A percentile compares a stretch with the other conserved stretches of the same genome.
Evolutionary conservation across 2,113 vertebrate genomes (phyloP).

Genomic region (Hippolais icterina): DNA sequence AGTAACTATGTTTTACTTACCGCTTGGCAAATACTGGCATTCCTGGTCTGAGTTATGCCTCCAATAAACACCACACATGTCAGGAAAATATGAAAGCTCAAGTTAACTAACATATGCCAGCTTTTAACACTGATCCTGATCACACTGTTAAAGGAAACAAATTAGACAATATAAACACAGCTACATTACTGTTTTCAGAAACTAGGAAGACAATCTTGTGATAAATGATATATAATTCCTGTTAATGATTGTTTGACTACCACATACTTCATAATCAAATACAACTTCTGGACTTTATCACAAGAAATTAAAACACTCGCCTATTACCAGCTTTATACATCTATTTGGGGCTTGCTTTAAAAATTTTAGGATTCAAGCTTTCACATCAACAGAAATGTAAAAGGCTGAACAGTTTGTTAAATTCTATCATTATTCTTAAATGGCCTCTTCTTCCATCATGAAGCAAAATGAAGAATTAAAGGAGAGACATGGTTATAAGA

Average conservation of each 20-base stretch:
- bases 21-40: constrained; percentile 90
- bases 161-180: neutral
- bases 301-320: neutral
- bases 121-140: constrained; percentile 92
- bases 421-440: neutral
- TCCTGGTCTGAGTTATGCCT: constrained; percentile 89
- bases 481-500: neutral
- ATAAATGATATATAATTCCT: neutral
- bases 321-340: neutral
- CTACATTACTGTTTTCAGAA: neutral
- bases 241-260: neutral
- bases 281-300: neutral
- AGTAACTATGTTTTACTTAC: constrained; percentile 76
- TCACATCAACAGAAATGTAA: neutral
- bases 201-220: neutral
- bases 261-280: neutral
- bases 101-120: constrained; percentile 97
- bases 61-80: constrained; percentile 89
- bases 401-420: neutral
- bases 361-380: neutral
- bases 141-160: constrained; percentile 45
- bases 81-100: constrained; percentile 92
- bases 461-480: neutral
- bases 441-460: neutral
- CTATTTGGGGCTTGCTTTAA: neutral